Percentiles rank a stretch among this genome's conserved stretches.
Conservation (phyloP, 2,113 vertebrate genomes). For the Neogale vison region DNA sequence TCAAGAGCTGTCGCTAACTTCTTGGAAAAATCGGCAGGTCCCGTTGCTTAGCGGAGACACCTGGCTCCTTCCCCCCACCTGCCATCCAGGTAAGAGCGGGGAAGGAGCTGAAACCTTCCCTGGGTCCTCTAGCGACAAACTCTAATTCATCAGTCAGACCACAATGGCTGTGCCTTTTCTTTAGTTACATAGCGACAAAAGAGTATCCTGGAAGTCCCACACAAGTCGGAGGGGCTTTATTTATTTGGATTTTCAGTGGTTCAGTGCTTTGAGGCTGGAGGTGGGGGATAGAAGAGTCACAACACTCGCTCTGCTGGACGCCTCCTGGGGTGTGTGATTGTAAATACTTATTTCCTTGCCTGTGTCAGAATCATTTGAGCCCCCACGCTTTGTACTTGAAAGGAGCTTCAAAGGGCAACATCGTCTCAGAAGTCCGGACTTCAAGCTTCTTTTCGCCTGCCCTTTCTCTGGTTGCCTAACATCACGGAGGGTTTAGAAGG, state of each 20-base stretch:
- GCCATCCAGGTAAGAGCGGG: neutral
- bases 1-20: neutral
- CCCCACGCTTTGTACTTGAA: slow-evolving; percentile 61
- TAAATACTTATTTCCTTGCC: slow-evolving; percentile 56
- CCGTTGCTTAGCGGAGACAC: rapidly evolving
- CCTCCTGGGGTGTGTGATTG: neutral
- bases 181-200: slow-evolving; percentile 42
- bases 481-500: neutral
- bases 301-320: neutral
- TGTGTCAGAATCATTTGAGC: slow-evolving; percentile 23
- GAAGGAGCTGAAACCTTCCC: neutral
- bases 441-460: slow-evolving; percentile 20
- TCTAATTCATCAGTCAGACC: neutral
- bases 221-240: neutral
- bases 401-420: slow-evolving; percentile 61
- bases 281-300: neutral
- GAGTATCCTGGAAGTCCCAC: slow-evolving; percentile 34
- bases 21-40: neutral
- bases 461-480: slow-evolving; percentile 17
- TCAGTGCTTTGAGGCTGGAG: slow-evolving; percentile 46
- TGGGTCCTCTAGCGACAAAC: rapidly evolving
- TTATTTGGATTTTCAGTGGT: neutral
- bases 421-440: slow-evolving; percentile 58
- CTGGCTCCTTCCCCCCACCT: rapidly evolving
- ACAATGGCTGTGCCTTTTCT: neutral